These are phyloP conservation scores for Zophobas morio DNA, from an alignment of 1,140 invertebrate species.

Conservation along the genomic window DNA sequence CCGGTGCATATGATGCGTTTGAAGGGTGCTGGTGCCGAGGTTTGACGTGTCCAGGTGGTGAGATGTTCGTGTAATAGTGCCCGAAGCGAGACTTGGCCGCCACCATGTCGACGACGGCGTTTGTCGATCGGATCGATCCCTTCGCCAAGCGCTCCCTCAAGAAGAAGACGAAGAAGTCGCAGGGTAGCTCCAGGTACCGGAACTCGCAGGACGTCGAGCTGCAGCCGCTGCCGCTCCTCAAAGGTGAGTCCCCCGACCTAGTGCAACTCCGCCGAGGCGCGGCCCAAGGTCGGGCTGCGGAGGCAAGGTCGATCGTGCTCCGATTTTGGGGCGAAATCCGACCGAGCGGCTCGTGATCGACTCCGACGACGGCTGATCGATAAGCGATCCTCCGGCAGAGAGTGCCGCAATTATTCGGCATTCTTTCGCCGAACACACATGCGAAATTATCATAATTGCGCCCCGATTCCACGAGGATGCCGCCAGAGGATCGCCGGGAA, in stretches of 20 bases:
- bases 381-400: no score
- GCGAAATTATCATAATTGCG: no score
- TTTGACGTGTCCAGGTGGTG: constrained; percentile 61
- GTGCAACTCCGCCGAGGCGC: constrained; percentile 23
- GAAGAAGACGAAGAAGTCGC: constrained; percentile 94
- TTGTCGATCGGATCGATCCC: constrained; percentile 96
- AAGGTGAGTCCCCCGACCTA: constrained; percentile 76
- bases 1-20: constrained; percentile 57
- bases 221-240: constrained; percentile 87
- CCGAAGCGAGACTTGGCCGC: constrained; percentile 42
- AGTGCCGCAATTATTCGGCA: no score
- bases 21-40: constrained; percentile 54
- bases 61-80: constrained; percentile 64
- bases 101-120: constrained; percentile 84
- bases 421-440: no score
- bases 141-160: constrained; percentile 93
- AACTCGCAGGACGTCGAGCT: constrained; percentile 92
- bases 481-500: no score
- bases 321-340: no score
- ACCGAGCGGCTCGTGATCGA: no score
- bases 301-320: no score
- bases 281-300: background rate
- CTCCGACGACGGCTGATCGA: no score
- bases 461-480: no score
- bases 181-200: constrained; percentile 91